phyloP scores from a whole-genome alignment of 2,888 invertebrate genomes.

The Parapristionchus giblindavisi region DNA sequence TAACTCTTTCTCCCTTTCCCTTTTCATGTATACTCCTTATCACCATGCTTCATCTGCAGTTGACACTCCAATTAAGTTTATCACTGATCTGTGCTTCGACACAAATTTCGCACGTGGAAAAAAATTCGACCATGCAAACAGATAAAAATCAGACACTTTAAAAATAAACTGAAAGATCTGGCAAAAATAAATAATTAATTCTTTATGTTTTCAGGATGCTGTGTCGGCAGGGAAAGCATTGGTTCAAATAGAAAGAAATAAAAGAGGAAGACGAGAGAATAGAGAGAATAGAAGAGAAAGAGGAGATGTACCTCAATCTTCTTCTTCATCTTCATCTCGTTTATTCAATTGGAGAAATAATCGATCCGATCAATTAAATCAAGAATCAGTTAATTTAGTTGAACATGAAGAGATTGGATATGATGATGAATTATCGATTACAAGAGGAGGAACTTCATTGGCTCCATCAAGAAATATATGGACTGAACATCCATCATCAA shows the following conservation, averaged over 20 bases:
- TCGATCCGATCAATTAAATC: not conserved
- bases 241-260: constrained; percentile 54
- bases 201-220: constrained; percentile 44
- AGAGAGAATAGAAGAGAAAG: constrained; percentile 35
- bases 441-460: constrained; percentile 30
- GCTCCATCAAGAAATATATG: constrained; percentile 25
- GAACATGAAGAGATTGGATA: constrained; percentile 24
- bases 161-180: not conserved
- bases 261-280: constrained; percentile 46
- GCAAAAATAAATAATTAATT: not conserved
- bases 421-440: not conserved
- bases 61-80: too few species aligned
- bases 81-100: too few species aligned
- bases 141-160: not conserved
- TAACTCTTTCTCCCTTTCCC: too few species aligned
- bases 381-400: constrained; percentile 26
- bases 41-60: too few species aligned
- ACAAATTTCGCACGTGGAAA: too few species aligned
- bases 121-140: not conserved
- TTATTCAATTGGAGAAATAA: constrained; percentile 21
- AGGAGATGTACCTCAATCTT: too few species aligned
- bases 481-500: constrained; percentile 50
- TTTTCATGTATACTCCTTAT: too few species aligned
- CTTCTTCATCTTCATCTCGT: not conserved
- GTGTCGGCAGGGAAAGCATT: constrained; percentile 53